phyloP scores from a whole-genome alignment of 2,113 vertebrate species.

The Perca fluviatilis region DNA sequence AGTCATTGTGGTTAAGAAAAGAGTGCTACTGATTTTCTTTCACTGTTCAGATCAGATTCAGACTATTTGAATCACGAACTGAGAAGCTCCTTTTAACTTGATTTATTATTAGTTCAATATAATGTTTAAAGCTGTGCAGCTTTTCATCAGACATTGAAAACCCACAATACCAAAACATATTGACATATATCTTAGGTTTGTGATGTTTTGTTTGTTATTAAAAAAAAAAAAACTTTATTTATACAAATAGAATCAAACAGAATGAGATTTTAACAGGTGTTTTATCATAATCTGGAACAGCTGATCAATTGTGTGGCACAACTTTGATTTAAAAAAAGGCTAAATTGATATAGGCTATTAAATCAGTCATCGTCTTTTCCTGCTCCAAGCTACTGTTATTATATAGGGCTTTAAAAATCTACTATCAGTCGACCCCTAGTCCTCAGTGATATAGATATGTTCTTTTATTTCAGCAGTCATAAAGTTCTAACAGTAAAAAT shows the following conservation, averaged over 20 bases:
- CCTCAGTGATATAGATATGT: neutral
- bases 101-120: constrained; percentile 14
- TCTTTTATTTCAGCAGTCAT: neutral
- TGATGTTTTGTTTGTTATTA: neutral
- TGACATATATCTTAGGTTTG: neutral
- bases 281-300: neutral
- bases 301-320: neutral
- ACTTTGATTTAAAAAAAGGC: neutral
- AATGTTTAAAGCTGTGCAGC: neutral
- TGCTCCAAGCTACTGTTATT: too few species aligned
- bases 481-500: neutral
- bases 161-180: neutral
- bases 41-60: neutral
- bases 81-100: neutral
- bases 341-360: neutral
- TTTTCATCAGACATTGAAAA: neutral
- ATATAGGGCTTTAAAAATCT: too few species aligned
- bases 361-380: too few species aligned
- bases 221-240: neutral
- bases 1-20: neutral
- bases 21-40: neutral
- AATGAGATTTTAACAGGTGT: neutral
- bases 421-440: too few species aligned
- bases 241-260: neutral
- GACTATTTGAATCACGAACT: neutral